Base-by-base conservation (phyloP, 2,797 vertebrate genomes). In the Aeoliscus strigatus region DNA sequence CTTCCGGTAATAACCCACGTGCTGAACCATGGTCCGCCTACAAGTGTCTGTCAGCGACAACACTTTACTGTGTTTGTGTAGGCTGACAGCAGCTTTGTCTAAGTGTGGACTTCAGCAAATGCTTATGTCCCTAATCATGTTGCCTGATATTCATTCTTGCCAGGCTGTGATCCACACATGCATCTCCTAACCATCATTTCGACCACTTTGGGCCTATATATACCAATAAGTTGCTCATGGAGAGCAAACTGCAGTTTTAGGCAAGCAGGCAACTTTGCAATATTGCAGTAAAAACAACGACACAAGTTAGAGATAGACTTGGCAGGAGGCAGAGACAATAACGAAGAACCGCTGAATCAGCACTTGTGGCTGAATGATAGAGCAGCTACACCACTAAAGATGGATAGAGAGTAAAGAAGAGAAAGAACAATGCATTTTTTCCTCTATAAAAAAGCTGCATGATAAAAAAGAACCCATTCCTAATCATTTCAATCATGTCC, bases 341-440 rank as follows among this genome's bases (percentile, higher is more conserved):
- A 67, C 14, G 47, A 51, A 50, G 40, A 71, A 68, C 8, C 51
- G 77, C 65, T 67, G 70, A 76, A 65, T 51, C 17, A 48, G 61
- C 66, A 45, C 39, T 30, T 29, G 43, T 18, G 45, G 54, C 42
- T 57, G 68, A 73, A 53, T n/a, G n/a, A n/a, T n/a, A n/a, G n/a
- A n/a, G n/a, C 31, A 51, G 59, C 27, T 25, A 28, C 17, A 27
- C 14, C 31, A 24, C 39, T 9, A 47, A 58, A 53, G 52, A 52
- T 40, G 36, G 25, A 58, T 54, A 25, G 36, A 35, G 25, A 41
- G 14, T 2, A 12, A 21, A 26, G 31, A 31, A 32, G 27, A 52
- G 8, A 57, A 68, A 57, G 58, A 50, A 56, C 18, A 3, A 21
- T 3, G 18, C 3, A 21, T 21, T 21, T 6, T 47, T 47, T 47